phyloP scores from a whole-genome alignment of 2,888 invertebrate species.

The Brachypterus glaber region DNA sequence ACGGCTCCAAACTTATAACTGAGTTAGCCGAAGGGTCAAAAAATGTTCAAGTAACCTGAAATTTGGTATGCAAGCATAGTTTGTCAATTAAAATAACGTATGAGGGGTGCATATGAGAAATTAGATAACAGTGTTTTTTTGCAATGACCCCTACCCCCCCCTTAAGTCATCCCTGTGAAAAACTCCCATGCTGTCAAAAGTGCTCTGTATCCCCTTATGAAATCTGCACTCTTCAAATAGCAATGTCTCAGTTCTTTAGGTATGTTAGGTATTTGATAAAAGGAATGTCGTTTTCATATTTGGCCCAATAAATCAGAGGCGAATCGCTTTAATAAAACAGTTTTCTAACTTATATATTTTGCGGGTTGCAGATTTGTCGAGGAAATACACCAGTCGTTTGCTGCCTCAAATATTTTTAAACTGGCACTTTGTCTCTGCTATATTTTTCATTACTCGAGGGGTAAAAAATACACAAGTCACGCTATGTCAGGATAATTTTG shows the following conservation, averaged over 20 bases:
- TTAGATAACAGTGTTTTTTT: no score
- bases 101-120: no score
- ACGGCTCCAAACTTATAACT: no score
- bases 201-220: no score
- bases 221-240: no score
- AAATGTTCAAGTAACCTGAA: no score
- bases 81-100: no score
- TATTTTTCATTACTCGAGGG: constrained; percentile 30
- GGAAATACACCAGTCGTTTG: constrained; percentile 35
- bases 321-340: constrained; percentile 41
- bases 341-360: constrained; percentile 22
- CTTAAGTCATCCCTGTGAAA: no score
- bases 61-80: no score
- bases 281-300: constrained; percentile 40
- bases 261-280: constrained; percentile 37
- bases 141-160: no score
- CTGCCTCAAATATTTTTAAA: constrained; percentile 40
- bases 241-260: constrained; percentile 36
- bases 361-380: constrained; percentile 28
- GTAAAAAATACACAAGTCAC: constrained; percentile 28
- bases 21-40: no score
- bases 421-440: constrained; percentile 38
- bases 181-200: no score
- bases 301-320: constrained; percentile 38
- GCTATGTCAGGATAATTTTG: constrained; percentile 25